Percentiles rank a stretch among this genome's conserved stretches.
Evolutionary conservation across 1,140 invertebrate species (phyloP).

Genomic region (Zaprionus ghesquierei): DNA sequence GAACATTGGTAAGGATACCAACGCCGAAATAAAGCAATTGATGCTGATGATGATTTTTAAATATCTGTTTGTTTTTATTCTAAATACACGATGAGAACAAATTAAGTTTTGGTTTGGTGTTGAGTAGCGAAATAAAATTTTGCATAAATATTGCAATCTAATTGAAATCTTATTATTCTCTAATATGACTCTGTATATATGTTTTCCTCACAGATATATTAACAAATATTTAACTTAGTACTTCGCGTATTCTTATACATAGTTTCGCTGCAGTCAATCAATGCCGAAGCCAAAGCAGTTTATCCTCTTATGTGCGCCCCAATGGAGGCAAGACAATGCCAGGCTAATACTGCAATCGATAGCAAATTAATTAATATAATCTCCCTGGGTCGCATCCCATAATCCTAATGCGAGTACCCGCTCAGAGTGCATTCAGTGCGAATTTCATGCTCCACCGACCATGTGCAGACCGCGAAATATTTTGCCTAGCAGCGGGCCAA

Average conservation of each 20-base stretch:
- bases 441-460: conserved; percentile 68
- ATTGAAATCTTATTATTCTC: no score
- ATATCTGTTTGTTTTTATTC: no score
- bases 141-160: no score
- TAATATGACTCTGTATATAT: no score
- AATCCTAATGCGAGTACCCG: conserved; percentile 39
- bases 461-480: conserved; percentile 39
- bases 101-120: no score
- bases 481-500: conserved; percentile 42
- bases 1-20: not conserved
- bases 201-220: no score
- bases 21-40: no score
- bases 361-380: conserved; percentile 76
- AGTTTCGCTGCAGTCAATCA: not conserved
- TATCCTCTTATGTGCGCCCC: conserved; percentile 44
- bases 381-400: conserved; percentile 32
- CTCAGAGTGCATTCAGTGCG: conserved; percentile 25
- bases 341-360: conserved; percentile 59
- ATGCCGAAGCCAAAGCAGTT: not conserved
- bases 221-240: no score
- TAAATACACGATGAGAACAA: no score
- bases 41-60: no score
- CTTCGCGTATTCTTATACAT: no score
- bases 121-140: no score
- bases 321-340: conserved; percentile 56